These are phyloP conservation scores for Noturus placidus DNA, from an alignment of 2,113 vertebrate species.

Conservation along the genomic window DNA sequence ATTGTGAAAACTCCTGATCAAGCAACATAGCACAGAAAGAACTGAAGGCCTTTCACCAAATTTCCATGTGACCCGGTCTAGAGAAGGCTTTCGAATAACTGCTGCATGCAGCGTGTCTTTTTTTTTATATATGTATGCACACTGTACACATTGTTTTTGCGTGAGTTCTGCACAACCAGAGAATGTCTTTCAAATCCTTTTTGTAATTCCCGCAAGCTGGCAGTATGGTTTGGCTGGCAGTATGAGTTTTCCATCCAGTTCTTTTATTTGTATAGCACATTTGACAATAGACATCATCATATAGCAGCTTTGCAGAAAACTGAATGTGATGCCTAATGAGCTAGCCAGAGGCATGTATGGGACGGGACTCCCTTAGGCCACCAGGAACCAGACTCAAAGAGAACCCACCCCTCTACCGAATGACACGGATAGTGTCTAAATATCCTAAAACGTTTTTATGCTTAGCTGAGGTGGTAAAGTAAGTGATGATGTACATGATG, in stretches of 20 bases:
- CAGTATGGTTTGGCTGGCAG: conserved; percentile 1
- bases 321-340: background rate
- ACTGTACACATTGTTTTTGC: background rate
- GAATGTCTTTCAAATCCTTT: background rate
- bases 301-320: background rate
- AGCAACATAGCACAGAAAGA: conserved; percentile 64
- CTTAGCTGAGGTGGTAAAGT: background rate
- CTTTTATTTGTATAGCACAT: background rate
- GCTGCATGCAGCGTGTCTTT: background rate
- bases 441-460: background rate
- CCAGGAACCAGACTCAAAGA: background rate
- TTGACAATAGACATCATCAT: background rate
- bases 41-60: conserved; percentile 10
- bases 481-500: background rate
- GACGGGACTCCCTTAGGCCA: background rate
- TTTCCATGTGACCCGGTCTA: conserved; percentile 23
- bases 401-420: background rate
- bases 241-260: background rate
- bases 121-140: too few species aligned
- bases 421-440: background rate
- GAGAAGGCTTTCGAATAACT: conserved; percentile 31
- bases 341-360: background rate
- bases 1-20: conserved; percentile 68
- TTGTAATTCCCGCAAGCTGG: conserved; percentile 9
- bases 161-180: background rate